A percentile compares a stretch with the other conserved stretches of the same genome.
Conservation (phyloP, 2,888 invertebrate species). For the Herminia tarsipennalis region DNA sequence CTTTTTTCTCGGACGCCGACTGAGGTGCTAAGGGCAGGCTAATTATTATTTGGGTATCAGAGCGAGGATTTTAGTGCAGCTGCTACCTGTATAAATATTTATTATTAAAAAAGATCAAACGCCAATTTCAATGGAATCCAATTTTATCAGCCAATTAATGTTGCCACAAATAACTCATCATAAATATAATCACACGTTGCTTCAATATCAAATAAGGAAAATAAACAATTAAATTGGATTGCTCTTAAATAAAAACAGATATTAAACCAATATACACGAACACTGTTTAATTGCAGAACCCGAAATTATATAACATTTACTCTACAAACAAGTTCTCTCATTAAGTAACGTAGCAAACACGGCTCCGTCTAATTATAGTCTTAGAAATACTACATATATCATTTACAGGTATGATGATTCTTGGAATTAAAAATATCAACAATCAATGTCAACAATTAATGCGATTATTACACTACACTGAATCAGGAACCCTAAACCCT, state of each 20-base stretch:
- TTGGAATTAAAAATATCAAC: too few relatives aligned
- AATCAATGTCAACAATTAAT: too few relatives aligned
- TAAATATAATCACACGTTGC: conserved; percentile 16
- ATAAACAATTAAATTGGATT: conserved; percentile 13
- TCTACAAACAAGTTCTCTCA: too few relatives aligned
- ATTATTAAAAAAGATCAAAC: conserved; percentile 81
- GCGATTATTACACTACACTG: too few relatives aligned
- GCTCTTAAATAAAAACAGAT: not conserved
- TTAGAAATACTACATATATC: too few relatives aligned
- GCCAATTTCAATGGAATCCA: conserved; percentile 79
- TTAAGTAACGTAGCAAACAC: too few relatives aligned
- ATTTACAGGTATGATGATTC: too few relatives aligned
- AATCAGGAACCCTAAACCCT: too few relatives aligned
- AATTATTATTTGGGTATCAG: conserved; percentile 85
- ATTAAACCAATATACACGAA: not conserved
- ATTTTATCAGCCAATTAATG: conserved; percentile 63
- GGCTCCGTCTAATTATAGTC: too few relatives aligned
- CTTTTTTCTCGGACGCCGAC: conserved; percentile 79
- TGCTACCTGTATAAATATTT: conserved; percentile 86
- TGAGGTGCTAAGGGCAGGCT: conserved; percentile 85
- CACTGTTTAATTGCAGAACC: too few relatives aligned
- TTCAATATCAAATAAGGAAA: conserved; percentile 9
- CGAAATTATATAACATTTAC: too few relatives aligned
- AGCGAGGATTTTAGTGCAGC: conserved; percentile 82
- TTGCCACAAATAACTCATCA: conserved; percentile 39